Percentiles rank a stretch among this genome's conserved stretches.
phyloP scores from a whole-genome alignment of 2,888 invertebrate species.

The Laspeyria flexula region DNA sequence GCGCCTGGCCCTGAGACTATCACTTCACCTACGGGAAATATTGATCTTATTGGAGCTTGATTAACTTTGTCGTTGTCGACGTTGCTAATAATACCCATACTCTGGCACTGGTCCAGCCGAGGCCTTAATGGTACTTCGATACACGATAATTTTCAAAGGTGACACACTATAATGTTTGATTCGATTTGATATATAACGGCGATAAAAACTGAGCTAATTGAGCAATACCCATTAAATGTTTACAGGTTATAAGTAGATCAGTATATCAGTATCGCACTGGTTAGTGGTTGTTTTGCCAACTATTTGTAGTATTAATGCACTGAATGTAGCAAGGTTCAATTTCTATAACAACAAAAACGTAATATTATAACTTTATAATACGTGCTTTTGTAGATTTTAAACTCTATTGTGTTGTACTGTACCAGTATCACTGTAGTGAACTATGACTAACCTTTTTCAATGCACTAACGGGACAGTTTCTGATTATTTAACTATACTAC shows the following conservation, averaged over 20 bases:
- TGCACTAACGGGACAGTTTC: no score
- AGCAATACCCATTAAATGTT: constrained; percentile 8
- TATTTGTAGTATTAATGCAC: no score
- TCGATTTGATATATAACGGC: constrained; percentile 45
- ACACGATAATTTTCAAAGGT: constrained; percentile 81
- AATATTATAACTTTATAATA: no score
- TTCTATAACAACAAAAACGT: no score
- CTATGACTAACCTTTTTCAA: no score
- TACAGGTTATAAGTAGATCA: background rate
- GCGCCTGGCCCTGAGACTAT: constrained; percentile 68
- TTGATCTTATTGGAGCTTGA: constrained; percentile 86
- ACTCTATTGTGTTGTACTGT: no score
- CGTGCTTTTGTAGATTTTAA: no score
- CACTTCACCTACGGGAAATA: constrained; percentile 77
- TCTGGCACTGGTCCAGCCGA: constrained; percentile 81
- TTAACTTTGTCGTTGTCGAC: constrained; percentile 82
- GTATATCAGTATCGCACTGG: no score
- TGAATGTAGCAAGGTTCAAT: no score
- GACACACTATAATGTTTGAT: constrained; percentile 60
- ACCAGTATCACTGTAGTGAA: no score
- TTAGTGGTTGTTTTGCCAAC: no score
- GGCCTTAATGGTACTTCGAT: constrained; percentile 84
- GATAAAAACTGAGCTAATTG: background rate
- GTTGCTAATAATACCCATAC: constrained; percentile 81
- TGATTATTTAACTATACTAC: no score